Evolutionary conservation across 2,888 invertebrate genomes (phyloP), one percentile per base, ranked within the genome.

Genomic region (Drosophila atroscutellata): DNA sequence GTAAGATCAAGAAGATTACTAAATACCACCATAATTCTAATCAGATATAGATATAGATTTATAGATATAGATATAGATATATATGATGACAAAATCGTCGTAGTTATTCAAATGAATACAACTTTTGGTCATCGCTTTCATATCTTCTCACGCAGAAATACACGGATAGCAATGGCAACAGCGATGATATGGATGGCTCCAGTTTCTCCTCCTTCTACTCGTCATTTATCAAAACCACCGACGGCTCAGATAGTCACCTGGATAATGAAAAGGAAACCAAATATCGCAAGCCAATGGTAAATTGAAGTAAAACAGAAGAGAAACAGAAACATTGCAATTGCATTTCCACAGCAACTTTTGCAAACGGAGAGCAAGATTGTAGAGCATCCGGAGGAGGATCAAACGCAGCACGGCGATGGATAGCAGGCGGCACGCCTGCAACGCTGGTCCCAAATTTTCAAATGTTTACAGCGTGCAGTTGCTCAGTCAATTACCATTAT

Each of bases 131-230:
- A 20, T 32, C 32, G 15, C 26, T n/a, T 54, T 36, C 11, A 2
- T 0, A 28, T 45, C 18, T 36, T 1, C 11, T 11, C n/a, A 1
- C 58, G 24, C 55, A 84, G 79, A 81, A 80, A 49, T 91, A 92
- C 75, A 87, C 88, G 24, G 92, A 92, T 36, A 92, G 92, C 70
- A 92, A 92, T 80, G 91, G 90, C 6, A 92, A 92, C 52, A 92
- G 92, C 62, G 93, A 93, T 59, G 93, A 93, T 81, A 93, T 93
- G 92, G 95, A 95, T 83, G 94, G 94, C 37, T 95, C 95, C 39
- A 95, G 95, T 89, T 94, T 94, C 81, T 96, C 96, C 0, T 96
- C 95, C 0, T 95, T 95, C 81, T 95, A 95, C 91, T 96, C 96
- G 0, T 96, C 96, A 0, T 95, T 96, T 86, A 94, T 96, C 59